Percentiles rank a stretch among this genome's conserved stretches.
Evolutionary conservation across 2,888 invertebrate species (phyloP).

Genomic region (Limnephilus lunatus): DNA sequence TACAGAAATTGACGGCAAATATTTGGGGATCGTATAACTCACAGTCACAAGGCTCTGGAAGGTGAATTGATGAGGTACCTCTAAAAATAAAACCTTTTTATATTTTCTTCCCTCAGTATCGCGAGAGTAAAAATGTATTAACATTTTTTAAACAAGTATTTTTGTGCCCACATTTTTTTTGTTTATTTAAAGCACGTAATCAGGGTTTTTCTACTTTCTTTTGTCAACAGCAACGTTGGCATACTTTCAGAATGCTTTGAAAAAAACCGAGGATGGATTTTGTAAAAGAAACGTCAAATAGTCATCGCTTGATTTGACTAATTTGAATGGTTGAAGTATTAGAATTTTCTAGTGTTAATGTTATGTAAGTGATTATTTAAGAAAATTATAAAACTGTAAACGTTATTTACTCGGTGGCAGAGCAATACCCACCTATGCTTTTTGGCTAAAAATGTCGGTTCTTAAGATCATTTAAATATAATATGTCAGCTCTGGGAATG

Average conservation of each 20-base stretch:
- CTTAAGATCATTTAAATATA: too few species aligned
- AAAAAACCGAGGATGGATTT: neutral
- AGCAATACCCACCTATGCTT: too few species aligned
- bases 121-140: neutral
- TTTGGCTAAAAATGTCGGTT: too few species aligned
- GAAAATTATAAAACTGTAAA: too few species aligned
- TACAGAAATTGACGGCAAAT: constrained; percentile 36
- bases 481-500: too few species aligned
- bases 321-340: neutral
- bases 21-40: constrained; percentile 15
- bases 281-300: neutral
- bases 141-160: neutral
- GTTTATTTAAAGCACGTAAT: neutral
- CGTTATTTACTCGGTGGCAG: too few species aligned
- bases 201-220: neutral
- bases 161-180: neutral
- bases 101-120: neutral
- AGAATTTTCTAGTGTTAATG: neutral
- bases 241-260: neutral
- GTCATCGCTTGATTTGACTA: neutral
- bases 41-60: neutral
- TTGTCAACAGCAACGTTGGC: neutral
- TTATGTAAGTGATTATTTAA: too few species aligned
- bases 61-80: neutral
- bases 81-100: neutral